Conservation (phyloP, 1,140 invertebrate genomes). For the Diprion similis region DNA sequence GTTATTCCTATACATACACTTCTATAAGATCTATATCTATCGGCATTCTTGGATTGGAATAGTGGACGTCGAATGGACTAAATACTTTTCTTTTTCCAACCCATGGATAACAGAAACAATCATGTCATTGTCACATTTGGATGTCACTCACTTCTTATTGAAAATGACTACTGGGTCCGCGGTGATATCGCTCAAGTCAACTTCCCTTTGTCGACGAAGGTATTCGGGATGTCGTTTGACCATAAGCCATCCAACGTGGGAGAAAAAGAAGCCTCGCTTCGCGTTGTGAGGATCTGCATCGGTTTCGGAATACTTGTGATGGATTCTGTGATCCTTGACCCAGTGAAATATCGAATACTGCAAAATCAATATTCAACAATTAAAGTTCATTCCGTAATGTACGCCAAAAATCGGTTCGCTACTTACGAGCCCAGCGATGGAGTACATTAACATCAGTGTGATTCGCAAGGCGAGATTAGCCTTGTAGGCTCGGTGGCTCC, state of each 20-base stretch:
- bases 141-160: not conserved
- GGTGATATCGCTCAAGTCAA: constrained; percentile 75
- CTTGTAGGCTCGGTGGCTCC: constrained; percentile 85
- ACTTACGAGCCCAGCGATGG: constrained; percentile 75
- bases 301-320: constrained; percentile 73
- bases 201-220: constrained; percentile 54
- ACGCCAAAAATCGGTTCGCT: not conserved
- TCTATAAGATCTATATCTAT: no score
- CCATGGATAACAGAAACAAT: no score
- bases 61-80: no score
- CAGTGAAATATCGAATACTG: constrained; percentile 55
- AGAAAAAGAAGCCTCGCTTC: constrained; percentile 72
- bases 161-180: constrained; percentile 69
- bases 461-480: constrained; percentile 76
- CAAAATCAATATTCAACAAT: not conserved
- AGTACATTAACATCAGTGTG: constrained; percentile 73
- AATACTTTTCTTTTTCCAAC: no score
- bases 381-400: not conserved
- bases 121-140: no score
- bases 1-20: no score
- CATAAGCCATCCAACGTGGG: constrained; percentile 74
- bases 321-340: constrained; percentile 69
- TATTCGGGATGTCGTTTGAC: constrained; percentile 70
- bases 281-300: constrained; percentile 73
- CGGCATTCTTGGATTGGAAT: no score